Evolutionary conservation across 2,113 vertebrate species (phyloP).

Genomic region (Ailuropoda melanoleuca): DNA sequence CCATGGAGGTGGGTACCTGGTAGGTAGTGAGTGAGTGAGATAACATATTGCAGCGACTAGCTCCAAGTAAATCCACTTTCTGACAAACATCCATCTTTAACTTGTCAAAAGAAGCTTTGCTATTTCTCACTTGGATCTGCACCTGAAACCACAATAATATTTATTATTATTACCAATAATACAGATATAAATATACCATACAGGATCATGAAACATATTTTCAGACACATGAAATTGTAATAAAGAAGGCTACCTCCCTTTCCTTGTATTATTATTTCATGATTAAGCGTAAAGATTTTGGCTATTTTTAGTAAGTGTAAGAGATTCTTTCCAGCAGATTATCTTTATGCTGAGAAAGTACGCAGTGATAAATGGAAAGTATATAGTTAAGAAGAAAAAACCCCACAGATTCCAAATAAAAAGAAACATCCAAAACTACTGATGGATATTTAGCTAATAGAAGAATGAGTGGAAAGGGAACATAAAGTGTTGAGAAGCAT

Average conservation of each 20-base stretch:
- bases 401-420: slow-evolving; percentile 13
- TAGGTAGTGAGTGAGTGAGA: slow-evolving; percentile 88
- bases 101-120: slow-evolving; percentile 89
- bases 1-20: slow-evolving; percentile 79
- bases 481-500: neutral
- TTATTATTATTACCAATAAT: slow-evolving; percentile 12
- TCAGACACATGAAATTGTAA: neutral
- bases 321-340: neutral
- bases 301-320: slow-evolving; percentile 4
- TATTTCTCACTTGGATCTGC: slow-evolving; percentile 87
- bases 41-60: slow-evolving; percentile 89
- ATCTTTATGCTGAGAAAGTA: slow-evolving; percentile 34
- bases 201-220: neutral
- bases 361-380: slow-evolving; percentile 3
- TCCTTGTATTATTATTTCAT: neutral
- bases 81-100: slow-evolving; percentile 90
- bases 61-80: slow-evolving; percentile 91
- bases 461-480: slow-evolving; percentile 5
- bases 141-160: slow-evolving; percentile 78
- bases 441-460: neutral
- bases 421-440: neutral
- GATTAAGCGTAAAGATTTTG: neutral
- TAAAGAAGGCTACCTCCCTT: neutral
- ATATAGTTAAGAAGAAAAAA: neutral
- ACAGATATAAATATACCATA: neutral